phyloP scores from a whole-genome alignment of 2,113 vertebrate genomes.

The Puma concolor region DNA sequence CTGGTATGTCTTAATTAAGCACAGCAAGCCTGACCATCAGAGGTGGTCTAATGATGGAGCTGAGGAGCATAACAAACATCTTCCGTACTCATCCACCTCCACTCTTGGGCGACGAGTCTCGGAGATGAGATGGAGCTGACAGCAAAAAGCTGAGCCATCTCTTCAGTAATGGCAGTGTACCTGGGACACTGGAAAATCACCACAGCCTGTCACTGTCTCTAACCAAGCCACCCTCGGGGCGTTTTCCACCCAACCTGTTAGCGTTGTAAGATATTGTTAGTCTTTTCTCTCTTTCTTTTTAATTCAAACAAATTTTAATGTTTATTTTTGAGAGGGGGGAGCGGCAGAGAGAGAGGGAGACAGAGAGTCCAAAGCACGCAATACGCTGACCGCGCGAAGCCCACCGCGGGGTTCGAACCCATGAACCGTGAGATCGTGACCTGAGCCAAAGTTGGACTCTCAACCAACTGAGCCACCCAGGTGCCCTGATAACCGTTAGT shows the following conservation, averaged over 20 bases:
- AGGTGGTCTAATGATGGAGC: conserved; percentile 24
- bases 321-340: no score
- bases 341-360: no score
- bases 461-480: no score
- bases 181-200: background rate
- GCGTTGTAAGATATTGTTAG: no score
- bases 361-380: no score
- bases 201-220: accelerated
- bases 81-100: background rate
- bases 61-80: background rate
- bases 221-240: background rate
- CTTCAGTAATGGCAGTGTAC: no score
- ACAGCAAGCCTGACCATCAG: background rate
- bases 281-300: background rate
- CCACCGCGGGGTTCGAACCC: no score
- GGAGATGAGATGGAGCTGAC: background rate
- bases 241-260: background rate
- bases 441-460: no score
- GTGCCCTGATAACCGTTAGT: no score
- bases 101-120: background rate
- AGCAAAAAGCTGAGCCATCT: background rate
- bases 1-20: background rate
- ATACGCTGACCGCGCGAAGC: no score
- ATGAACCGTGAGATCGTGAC: no score
- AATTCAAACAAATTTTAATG: no score